Evolutionary conservation across 2,797 vertebrate species (phyloP), one percentile per base, ranked within the genome.

Genomic region (Myiotriccus ornatus): DNA sequence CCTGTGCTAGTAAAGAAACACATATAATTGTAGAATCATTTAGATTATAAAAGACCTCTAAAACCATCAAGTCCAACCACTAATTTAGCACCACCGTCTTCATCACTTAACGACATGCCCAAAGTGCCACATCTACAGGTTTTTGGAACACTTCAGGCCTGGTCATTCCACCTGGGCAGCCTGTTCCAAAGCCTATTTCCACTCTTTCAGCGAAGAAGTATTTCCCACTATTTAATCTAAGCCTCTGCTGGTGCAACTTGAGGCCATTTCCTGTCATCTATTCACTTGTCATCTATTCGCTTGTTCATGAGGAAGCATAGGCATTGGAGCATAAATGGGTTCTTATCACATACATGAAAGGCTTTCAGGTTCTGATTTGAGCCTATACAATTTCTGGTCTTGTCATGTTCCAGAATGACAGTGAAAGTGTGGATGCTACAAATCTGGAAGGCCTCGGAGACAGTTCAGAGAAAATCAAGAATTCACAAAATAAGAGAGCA

Each of bases 391-490:
- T 92, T 95, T 96, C 59, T 69, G 65, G 11, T 84, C 52, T 78
- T 93, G 17, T 85, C 39, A 14, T 43, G 35, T 37, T 25, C 46
- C 59, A 95, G 87, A 85, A 69, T 1, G 56, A 97, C 73, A 37
- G 23, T 1, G 63, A 85, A 56, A 77, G 67, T 28, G 39, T 68
- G 47, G n/a, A 69, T 62, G 41, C 56, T 63, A 39, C 56, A 93
- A 84, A 87, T n/a, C 41, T n/a, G 15, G 79, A 89, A 47, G 23
- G 12, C 28, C 44, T 74, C 7, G 27, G 19, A 76, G 85, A 89
- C 39, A 60, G 30, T 57, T 74, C 56, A 1, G 18, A 93, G n/a
- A 76, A 74, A 81, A 92, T 34, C 4, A 92, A 93, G 71, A 92
- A 24, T 49, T 60, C n/a, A 32, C 91, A 87, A 85, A 93, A 46